Evolutionary conservation across 1,140 invertebrate species (phyloP).

Genomic region (Camponotus floridanus): DNA sequence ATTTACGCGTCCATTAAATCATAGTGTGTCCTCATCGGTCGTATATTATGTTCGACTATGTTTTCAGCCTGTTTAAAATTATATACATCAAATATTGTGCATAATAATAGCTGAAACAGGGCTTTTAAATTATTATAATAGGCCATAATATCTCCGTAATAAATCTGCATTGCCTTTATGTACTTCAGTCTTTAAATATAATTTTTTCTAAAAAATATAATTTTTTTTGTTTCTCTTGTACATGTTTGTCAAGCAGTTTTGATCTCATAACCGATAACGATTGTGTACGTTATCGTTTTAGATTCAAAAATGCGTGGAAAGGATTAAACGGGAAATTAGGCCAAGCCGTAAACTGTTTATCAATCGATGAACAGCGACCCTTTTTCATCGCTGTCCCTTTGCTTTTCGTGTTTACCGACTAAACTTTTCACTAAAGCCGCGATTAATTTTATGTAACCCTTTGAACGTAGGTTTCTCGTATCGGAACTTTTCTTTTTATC

Average conservation of each 20-base stretch:
- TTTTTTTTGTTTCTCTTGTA: not conserved
- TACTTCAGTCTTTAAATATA: not conserved
- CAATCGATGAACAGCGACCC: conserved; percentile 29
- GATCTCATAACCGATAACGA: not conserved
- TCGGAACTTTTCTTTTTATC: conserved; percentile 24
- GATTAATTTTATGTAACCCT: conserved; percentile 50
- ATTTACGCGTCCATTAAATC: conserved; percentile 70
- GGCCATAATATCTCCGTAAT: not conserved
- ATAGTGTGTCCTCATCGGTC: conserved; percentile 34
- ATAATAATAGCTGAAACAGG: conserved; percentile 3
- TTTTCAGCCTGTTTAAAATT: conserved; percentile 54
- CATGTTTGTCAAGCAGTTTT: conserved; percentile 14
- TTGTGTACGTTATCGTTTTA: conserved; percentile 27
- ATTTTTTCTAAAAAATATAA: not conserved
- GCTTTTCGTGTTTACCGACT: conserved; percentile 38
- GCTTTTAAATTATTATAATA: conserved; percentile 16
- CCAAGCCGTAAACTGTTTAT: conserved; percentile 39
- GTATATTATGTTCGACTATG: conserved; percentile 49
- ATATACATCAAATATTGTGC: conserved; percentile 36
- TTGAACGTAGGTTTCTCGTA: conserved; percentile 35
- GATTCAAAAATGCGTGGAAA: conserved; percentile 33
- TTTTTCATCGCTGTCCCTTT: conserved; percentile 54
- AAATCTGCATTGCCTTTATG: not conserved
- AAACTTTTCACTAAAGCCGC: conserved; percentile 42
- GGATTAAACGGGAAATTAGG: conserved; percentile 32